Evolutionary conservation across 2,797 vertebrate genomes (phyloP).

Genomic region (Pitangus sulphuratus): DNA sequence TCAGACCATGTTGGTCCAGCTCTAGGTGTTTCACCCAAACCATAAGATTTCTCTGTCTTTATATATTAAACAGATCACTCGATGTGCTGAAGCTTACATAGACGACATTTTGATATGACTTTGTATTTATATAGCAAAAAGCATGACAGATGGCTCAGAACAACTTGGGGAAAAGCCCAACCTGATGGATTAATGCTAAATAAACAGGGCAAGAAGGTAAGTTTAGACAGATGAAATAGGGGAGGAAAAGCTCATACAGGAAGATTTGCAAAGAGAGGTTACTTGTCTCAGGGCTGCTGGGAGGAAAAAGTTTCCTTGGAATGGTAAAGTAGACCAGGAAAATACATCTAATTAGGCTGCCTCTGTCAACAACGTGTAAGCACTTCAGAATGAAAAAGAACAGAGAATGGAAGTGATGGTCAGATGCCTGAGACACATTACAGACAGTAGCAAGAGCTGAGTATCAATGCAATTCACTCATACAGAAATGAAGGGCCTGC

Average conservation of each 20-base stretch:
- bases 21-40: neutral
- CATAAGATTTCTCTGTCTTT: slow-evolving; percentile 2
- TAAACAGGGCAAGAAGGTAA: neutral
- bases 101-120: neutral
- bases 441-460: neutral
- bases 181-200: neutral
- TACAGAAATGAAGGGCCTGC: neutral
- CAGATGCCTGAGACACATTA: neutral
- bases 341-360: neutral
- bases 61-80: neutral
- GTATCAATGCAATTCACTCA: neutral
- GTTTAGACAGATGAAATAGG: neutral
- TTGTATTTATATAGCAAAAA: slow-evolving; percentile 33
- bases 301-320: neutral
- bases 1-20: neutral
- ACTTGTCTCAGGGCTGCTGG: neutral
- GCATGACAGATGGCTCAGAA: slow-evolving; percentile 3
- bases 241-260: neutral
- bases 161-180: neutral
- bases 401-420: neutral
- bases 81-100: neutral
- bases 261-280: neutral
- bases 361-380: neutral
- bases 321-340: neutral
- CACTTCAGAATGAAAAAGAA: neutral